phyloP scores from a whole-genome alignment of 2,113 vertebrate species.

The Glaucidium brasilianum region DNA sequence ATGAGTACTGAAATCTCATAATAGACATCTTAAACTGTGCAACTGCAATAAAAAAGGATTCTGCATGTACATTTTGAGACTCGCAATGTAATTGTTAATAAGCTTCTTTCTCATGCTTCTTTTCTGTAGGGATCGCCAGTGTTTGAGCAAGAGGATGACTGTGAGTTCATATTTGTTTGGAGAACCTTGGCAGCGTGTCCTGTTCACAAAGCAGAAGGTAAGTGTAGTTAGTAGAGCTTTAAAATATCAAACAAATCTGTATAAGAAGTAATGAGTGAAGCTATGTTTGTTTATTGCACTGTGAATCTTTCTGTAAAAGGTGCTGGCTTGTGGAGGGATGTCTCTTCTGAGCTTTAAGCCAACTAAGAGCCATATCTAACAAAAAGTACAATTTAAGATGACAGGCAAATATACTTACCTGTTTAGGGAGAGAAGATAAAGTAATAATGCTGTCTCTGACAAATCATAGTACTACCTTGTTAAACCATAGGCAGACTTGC shows the following conservation, averaged over 20 bases:
- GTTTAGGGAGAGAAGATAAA: background rate
- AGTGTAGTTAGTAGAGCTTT: background rate
- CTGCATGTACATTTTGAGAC: background rate
- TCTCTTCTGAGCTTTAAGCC: background rate
- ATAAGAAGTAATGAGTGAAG: background rate
- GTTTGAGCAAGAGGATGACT: constrained; percentile 81
- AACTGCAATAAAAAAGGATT: background rate
- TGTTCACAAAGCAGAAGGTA: constrained; percentile 83
- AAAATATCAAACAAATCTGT: background rate
- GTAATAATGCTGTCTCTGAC: background rate
- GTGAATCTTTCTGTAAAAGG: background rate
- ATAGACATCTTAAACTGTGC: background rate
- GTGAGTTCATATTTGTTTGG: constrained; percentile 94
- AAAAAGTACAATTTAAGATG: background rate
- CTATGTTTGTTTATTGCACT: background rate
- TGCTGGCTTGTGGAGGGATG: background rate
- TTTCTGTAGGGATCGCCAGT: constrained; percentile 84
- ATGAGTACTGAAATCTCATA: background rate
- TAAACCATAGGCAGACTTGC: background rate
- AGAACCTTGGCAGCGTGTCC: constrained; percentile 92
- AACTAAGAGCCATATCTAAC: background rate
- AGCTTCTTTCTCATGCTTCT: background rate
- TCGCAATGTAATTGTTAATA: background rate
- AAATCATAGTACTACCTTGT: background rate
- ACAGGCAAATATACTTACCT: background rate